Conservation (phyloP, 2,113 vertebrate species). For the Sebastes fasciatus region DNA sequence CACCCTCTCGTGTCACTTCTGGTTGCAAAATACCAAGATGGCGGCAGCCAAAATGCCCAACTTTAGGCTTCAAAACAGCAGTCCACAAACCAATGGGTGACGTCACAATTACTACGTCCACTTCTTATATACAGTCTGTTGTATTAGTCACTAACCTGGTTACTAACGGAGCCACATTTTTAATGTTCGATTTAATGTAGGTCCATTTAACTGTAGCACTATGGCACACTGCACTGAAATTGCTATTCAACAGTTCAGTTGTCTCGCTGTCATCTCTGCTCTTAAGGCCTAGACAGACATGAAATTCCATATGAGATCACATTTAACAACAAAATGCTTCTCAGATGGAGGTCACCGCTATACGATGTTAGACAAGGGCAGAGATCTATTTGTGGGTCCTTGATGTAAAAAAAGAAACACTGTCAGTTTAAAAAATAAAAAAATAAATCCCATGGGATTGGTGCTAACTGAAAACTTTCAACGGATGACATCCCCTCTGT, state of each 20-base stretch:
- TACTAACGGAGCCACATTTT: not conserved
- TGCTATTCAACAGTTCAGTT: not conserved
- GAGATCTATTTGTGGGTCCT: not conserved
- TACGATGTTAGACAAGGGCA: not conserved
- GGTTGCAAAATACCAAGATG: too few species aligned
- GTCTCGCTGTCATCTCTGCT: not conserved
- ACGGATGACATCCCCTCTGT: conserved; percentile 57
- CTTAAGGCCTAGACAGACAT: not conserved
- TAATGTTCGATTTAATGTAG: not conserved
- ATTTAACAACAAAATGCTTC: conserved; percentile 17
- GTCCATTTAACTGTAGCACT: not conserved
- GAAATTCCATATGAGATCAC: conserved; percentile 9
- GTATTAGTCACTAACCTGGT: not conserved
- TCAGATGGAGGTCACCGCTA: not conserved
- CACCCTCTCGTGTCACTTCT: too few species aligned
- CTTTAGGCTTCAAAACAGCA: too few species aligned
- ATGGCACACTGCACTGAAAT: not conserved
- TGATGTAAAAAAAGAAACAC: conserved; percentile 28
- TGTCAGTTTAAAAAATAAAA: conserved; percentile 16
- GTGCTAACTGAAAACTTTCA: conserved; percentile 45
- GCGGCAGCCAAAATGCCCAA: too few species aligned
- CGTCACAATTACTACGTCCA: too few species aligned
- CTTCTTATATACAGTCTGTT: too few species aligned
- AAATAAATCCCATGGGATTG: conserved; percentile 17
- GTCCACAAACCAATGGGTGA: too few species aligned